Evolutionary conservation across 2,888 invertebrate species (phyloP).

Genomic region (Eristalis arbustorum): DNA sequence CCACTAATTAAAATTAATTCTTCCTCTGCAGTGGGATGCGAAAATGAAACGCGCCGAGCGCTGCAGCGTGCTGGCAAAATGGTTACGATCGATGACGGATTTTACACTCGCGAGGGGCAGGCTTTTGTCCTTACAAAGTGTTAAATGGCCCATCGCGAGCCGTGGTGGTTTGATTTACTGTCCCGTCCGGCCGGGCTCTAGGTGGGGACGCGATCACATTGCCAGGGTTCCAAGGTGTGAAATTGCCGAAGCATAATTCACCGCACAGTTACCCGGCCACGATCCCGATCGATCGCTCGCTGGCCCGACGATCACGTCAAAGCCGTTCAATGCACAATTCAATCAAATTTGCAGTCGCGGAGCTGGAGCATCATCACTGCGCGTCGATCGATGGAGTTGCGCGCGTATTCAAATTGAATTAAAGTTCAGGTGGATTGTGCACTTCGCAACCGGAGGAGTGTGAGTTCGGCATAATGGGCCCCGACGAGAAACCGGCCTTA

Average conservation of each 20-base stretch:
- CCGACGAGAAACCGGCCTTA: not conserved
- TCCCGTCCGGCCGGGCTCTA: not conserved
- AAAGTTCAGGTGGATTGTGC: slow-evolving; percentile 54
- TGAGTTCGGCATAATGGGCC: slow-evolving; percentile 29
- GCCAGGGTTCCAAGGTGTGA: slow-evolving; percentile 46
- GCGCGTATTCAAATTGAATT: slow-evolving; percentile 64
- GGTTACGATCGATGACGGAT: slow-evolving; percentile 43
- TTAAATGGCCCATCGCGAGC: slow-evolving; percentile 46
- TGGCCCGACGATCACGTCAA: slow-evolving; percentile 46
- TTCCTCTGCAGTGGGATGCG: slow-evolving; percentile 23
- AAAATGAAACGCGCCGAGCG: not conserved
- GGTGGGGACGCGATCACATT: not conserved
- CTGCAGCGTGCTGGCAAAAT: not conserved
- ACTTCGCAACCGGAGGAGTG: slow-evolving; percentile 1
- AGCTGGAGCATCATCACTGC: slow-evolving; percentile 6
- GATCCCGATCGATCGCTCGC: slow-evolving; percentile 39
- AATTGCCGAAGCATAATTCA: slow-evolving; percentile 67
- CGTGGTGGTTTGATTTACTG: slow-evolving; percentile 55
- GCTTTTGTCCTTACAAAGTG: slow-evolving; percentile 61
- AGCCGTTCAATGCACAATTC: slow-evolving; percentile 58
- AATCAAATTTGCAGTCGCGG: slow-evolving; percentile 47
- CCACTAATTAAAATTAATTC: slow-evolving; percentile 69
- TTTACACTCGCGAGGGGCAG: slow-evolving; percentile 44
- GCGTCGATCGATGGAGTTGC: slow-evolving; percentile 47
- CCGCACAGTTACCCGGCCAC: slow-evolving; percentile 60